These are phyloP conservation scores for Stenchaetothrips biformis DNA, from an alignment of 2,888 invertebrate species.

Conservation along the genomic window DNA sequence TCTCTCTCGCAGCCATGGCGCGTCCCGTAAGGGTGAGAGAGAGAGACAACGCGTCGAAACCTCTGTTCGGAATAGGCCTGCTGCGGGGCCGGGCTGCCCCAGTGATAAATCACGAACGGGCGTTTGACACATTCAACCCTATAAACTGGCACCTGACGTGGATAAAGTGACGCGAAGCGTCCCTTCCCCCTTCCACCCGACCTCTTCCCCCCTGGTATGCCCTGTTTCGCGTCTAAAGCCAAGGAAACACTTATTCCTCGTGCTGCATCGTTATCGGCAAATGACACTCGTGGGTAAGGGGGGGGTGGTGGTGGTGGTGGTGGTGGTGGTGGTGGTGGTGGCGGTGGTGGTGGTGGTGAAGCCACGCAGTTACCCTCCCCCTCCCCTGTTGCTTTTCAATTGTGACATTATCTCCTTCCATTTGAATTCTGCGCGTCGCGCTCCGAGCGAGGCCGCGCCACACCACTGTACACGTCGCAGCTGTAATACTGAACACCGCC, in stretches of 20 bases:
- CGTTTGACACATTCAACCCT: slow-evolving; percentile 24
- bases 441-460: background rate
- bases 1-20: too few relatives aligned
- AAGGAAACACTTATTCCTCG: too few relatives aligned
- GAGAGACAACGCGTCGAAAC: too few relatives aligned
- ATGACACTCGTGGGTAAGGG: too few relatives aligned
- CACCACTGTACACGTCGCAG: background rate
- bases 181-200: background rate
- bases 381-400: background rate
- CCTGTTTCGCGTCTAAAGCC: too few relatives aligned
- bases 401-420: slow-evolving; percentile 3
- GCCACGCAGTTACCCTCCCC: background rate
- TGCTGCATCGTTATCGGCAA: too few relatives aligned
- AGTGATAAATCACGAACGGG: background rate
- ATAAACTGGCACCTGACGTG: slow-evolving; percentile 12
- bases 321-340: too few relatives aligned
- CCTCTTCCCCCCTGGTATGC: background rate
- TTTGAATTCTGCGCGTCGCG: slow-evolving; percentile 17
- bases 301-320: too few relatives aligned
- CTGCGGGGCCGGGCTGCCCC: background rate
- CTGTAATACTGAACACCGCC: too few relatives aligned
- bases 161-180: slow-evolving; percentile 3
- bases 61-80: too few relatives aligned
- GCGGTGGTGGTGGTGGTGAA: too few relatives aligned
- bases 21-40: too few relatives aligned